Evolutionary conservation across 2,113 vertebrate species (phyloP).

Genomic region (Nesogale talazaci): DNA sequence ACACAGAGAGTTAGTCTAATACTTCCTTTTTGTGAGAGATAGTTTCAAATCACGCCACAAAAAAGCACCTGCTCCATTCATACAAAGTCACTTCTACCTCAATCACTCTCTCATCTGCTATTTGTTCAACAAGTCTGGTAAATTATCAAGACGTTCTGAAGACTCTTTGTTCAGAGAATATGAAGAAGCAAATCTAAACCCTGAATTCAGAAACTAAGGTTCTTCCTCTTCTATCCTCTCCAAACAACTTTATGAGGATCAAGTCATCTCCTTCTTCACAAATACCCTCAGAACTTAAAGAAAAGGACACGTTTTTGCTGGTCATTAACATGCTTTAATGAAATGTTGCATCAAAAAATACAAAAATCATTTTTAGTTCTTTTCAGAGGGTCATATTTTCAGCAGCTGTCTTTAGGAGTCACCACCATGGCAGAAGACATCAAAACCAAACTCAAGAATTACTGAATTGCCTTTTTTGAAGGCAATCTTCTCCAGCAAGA

Average conservation of each 20-base stretch:
- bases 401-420: too few relatives aligned
- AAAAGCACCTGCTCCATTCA: not conserved
- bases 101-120: not conserved
- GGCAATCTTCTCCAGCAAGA: too few relatives aligned
- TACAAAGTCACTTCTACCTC: not conserved
- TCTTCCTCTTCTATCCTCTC: not conserved
- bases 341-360: constrained; percentile 19
- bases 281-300: constrained; percentile 35
- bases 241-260: not conserved
- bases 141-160: constrained; percentile 5
- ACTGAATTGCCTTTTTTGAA: too few relatives aligned
- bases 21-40: not conserved
- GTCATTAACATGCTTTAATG: not conserved
- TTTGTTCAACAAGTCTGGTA: not conserved
- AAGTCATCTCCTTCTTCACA: not conserved
- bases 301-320: not conserved
- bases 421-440: too few relatives aligned
- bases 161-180: not conserved
- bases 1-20: not conserved
- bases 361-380: too few relatives aligned
- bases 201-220: not conserved
- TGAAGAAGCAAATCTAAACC: not conserved
- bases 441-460: too few relatives aligned
- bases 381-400: too few relatives aligned
- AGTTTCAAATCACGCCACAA: not conserved